phyloP scores from a whole-genome alignment of 92 coral and sea anemone genomes.

The Epizoanthus ramosus region DNA sequence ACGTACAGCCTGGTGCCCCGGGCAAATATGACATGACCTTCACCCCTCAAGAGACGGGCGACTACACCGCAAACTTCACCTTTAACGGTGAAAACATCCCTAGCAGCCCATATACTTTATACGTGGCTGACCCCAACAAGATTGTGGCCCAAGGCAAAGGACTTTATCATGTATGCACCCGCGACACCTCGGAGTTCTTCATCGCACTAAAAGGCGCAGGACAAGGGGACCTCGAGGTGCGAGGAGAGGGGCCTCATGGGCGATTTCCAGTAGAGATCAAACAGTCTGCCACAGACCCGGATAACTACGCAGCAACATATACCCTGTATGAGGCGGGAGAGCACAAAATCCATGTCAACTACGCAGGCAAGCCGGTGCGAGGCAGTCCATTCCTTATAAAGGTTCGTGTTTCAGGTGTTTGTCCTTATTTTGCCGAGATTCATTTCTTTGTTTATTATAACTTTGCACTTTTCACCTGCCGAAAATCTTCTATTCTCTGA shows the following conservation, averaged over 20 bases:
- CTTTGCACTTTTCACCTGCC: too few relatives aligned
- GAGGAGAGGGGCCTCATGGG: constrained; percentile 92
- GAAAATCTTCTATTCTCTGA: too few relatives aligned
- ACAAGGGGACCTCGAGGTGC: constrained; percentile 83
- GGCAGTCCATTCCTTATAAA: constrained; percentile 94
- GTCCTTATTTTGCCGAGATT: too few relatives aligned
- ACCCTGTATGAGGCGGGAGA: constrained; percentile 84
- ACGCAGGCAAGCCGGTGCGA: constrained; percentile 77
- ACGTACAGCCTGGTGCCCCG: constrained; percentile 71
- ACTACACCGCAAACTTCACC: constrained; percentile 74
- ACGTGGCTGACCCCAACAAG: constrained; percentile 78
- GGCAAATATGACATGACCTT: constrained; percentile 76
- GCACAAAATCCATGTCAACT: constrained; percentile 84
- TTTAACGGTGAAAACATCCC: constrained; percentile 91
- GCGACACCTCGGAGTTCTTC: constrained; percentile 65
- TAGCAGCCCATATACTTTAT: constrained; percentile 79
- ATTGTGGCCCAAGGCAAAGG: constrained; percentile 94
- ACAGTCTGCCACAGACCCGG: constrained; percentile 76
- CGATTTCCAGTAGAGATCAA: constrained; percentile 81
- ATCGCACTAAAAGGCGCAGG: constrained; percentile 91
- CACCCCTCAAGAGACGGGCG: constrained; percentile 84
- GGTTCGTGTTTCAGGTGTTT: constrained; percentile 48
- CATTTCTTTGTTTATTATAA: too few relatives aligned
- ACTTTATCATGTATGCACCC: constrained; percentile 55
- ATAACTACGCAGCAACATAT: constrained; percentile 83